These are phyloP conservation scores for Muscicapa comitata DNA, from an alignment of 2,797 vertebrate genomes.

Conservation along the genomic window DNA sequence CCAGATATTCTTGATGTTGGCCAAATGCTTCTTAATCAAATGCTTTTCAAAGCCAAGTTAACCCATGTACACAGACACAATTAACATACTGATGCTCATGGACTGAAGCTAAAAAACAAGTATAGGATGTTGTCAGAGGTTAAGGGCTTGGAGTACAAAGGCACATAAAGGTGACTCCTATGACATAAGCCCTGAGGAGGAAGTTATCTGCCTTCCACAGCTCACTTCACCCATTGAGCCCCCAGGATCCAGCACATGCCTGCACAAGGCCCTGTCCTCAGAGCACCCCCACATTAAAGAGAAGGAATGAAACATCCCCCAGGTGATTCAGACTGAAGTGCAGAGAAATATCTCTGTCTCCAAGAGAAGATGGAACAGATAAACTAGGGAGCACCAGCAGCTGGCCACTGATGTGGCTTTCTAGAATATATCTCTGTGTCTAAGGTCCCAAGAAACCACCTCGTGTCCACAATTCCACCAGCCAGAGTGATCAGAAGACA, in stretches of 20 bases:
- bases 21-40: not conserved
- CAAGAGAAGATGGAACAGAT: not conserved
- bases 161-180: not conserved
- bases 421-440: not conserved
- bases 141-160: not conserved
- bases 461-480: not conserved
- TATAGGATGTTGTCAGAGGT: not conserved
- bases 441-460: not conserved
- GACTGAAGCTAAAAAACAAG: not conserved
- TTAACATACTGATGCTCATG: not conserved
- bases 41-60: not conserved
- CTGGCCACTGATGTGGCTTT: accelerated
- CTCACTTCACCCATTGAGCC: not conserved
- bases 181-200: not conserved
- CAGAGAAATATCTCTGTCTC: not conserved
- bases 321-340: not conserved
- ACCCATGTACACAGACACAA: not conserved
- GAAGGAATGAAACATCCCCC: not conserved
- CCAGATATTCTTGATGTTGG: not conserved
- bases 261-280: not conserved
- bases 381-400: not conserved
- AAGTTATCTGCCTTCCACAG: not conserved
- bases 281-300: not conserved
- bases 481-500: not conserved
- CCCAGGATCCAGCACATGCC: not conserved